Evolutionary conservation across 2,888 invertebrate species (phyloP), one percentile per base, ranked within the genome.

Genomic region (Andricus curvator): DNA sequence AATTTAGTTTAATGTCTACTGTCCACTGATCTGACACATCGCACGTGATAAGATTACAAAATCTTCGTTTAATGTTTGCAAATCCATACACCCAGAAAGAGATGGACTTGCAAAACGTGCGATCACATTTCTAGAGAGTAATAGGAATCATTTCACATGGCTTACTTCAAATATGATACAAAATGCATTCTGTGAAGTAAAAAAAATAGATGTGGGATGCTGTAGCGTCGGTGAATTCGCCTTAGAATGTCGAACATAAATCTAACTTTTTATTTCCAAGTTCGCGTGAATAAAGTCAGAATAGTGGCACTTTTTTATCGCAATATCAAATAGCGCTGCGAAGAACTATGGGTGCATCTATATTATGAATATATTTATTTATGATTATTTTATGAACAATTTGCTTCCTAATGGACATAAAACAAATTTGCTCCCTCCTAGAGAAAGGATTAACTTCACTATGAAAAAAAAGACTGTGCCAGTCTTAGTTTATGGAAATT

Each of bases 1-100:
- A 74, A 51, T 74, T 74, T n/a, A 56, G n/a, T 74, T 5, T 33
- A 74, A 56, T 74, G 56, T 33, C 20, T 74, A 74, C 15, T 74
- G 74, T 33, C 20, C 56, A 60, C n/a, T 37, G 56, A 74, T 74
- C 74, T 22, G 5, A 74, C 56, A 33, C n/a, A 60, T 17, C 6
- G 22, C 33, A 56, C 56, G 74, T 74, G 74, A 74, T 56, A 60
- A 60, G 56, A 60, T 74, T 60, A 74, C 51, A 9, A 56, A 74
- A 37, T n/a, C 74, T 37, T 74, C 37, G 22, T 33, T 33, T n/a
- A 74, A 56, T 74, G 56, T 74, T 74, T 56, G 37, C n/a, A 60
- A 74, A 56, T 56, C 56, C 51, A 56, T n/a, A 11, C 15, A 17
- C 1, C n/a, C 20, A 17, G 8, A 15, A 29, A 56, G 56, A 33